Conservation (phyloP, 2,797 vertebrate genomes). For the Parauchenoglanis punctatus region DNA sequence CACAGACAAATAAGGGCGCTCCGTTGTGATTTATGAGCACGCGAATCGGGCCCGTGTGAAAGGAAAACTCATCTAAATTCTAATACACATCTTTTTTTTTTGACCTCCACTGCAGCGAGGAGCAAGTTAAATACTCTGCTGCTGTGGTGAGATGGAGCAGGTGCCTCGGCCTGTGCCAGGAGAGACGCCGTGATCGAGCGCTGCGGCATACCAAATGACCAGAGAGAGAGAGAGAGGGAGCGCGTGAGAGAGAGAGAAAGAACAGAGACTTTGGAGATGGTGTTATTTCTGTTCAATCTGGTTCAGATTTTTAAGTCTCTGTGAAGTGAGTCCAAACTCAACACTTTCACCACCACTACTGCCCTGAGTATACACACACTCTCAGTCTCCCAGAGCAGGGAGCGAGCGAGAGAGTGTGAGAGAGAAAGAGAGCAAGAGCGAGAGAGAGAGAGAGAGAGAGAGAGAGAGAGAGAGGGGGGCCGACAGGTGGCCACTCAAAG, state of each 20-base stretch:
- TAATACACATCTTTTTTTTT: not conserved
- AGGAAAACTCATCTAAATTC: conserved; percentile 32
- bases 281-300: not conserved
- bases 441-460: conserved; percentile 20
- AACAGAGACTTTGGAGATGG: conserved; percentile 12
- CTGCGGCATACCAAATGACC: conserved; percentile 75
- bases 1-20: not conserved
- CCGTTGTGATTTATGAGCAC: conserved; percentile 23
- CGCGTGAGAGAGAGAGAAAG: conserved; percentile 21
- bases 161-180: conserved; percentile 69
- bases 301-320: not conserved
- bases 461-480: not conserved
- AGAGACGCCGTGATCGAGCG: conserved; percentile 59
- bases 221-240: conserved; percentile 9
- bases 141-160: conserved; percentile 63
- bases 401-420: conserved; percentile 19
- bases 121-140: conserved; percentile 2
- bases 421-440: not conserved
- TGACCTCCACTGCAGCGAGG: conserved; percentile 1
- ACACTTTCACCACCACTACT: not conserved
- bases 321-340: not conserved
- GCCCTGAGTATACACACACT: not conserved
- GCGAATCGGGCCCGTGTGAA: conserved; percentile 6
- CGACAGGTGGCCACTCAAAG: conserved; percentile 66
- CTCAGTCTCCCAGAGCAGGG: not conserved